Percentiles rank a stretch among this genome's conserved stretches.
These are phyloP conservation scores for Eupelmus urozonus DNA, from an alignment of 2,888 invertebrate genomes.

Conservation along the genomic window DNA sequence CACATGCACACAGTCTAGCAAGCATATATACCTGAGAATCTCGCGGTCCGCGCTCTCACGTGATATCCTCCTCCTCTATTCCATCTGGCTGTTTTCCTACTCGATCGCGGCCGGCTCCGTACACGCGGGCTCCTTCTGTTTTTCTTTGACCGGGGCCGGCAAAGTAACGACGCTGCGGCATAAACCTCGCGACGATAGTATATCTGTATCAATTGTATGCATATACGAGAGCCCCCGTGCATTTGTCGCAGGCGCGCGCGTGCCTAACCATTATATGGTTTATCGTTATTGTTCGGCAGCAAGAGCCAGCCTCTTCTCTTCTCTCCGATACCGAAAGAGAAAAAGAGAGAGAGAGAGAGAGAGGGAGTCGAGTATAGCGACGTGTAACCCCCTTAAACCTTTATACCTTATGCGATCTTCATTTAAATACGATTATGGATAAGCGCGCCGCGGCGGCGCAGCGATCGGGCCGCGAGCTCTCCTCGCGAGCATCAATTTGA, in stretches of 20 bases:
- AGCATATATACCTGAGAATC: not conserved
- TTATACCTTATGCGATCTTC: conserved; percentile 75
- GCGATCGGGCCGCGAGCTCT: conserved; percentile 58
- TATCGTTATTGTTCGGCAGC: conserved; percentile 74
- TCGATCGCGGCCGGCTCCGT: conserved; percentile 60
- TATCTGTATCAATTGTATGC: conserved; percentile 78
- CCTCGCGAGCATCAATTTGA: conserved; percentile 72
- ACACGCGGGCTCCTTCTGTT: not conserved
- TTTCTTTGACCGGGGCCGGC: not conserved
- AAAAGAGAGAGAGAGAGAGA: conserved; percentile 47
- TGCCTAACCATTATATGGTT: conserved; percentile 74
- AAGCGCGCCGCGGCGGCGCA: conserved; percentile 64
- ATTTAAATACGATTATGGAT: conserved; percentile 78
- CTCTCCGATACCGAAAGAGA: not conserved
- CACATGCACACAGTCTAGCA: too few relatives aligned
- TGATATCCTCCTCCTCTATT: conserved; percentile 48
- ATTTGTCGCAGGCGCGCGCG: conserved; percentile 73
- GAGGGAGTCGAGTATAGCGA: conserved; percentile 34
- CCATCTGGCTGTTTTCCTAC: conserved; percentile 58
- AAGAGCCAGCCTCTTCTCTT: conserved; percentile 16
- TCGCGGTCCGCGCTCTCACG: conserved; percentile 37
- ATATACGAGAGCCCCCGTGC: conserved; percentile 66
- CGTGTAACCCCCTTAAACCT: conserved; percentile 70
- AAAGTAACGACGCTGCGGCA: too few relatives aligned
- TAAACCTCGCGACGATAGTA: conserved; percentile 72